Percentiles rank a stretch among this genome's conserved stretches.
Conservation (phyloP, 2,888 invertebrate species). For the Amiota minor region DNA sequence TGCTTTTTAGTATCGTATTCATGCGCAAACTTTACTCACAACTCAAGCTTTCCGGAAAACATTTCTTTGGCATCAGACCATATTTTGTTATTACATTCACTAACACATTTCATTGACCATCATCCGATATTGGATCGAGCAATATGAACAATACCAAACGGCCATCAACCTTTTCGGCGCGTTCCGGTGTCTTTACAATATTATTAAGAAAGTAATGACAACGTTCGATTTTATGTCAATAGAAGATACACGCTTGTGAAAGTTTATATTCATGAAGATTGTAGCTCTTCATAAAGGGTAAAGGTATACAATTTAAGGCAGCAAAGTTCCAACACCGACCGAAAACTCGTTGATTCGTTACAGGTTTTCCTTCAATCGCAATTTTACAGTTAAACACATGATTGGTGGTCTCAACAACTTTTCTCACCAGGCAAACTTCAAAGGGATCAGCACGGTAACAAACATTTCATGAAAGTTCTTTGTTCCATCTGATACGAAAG, state of each 20-base stretch:
- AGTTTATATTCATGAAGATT: slow-evolving; percentile 93
- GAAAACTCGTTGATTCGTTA: slow-evolving; percentile 89
- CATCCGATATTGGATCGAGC: slow-evolving; percentile 87
- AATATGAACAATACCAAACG: slow-evolving; percentile 84
- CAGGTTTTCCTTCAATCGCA: slow-evolving; percentile 87
- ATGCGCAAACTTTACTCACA: slow-evolving; percentile 83
- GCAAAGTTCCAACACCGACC: slow-evolving; percentile 95
- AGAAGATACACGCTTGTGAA: slow-evolving; percentile 90
- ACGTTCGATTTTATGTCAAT: slow-evolving; percentile 94
- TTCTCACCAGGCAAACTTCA: slow-evolving; percentile 83
- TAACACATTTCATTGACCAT: slow-evolving; percentile 95
- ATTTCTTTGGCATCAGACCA: slow-evolving; percentile 90
- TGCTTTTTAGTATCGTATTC: slow-evolving; percentile 86
- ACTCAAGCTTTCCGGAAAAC: slow-evolving; percentile 88
- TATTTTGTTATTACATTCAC: slow-evolving; percentile 89
- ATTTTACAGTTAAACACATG: slow-evolving; percentile 89
- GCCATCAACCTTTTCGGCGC: slow-evolving; percentile 84
- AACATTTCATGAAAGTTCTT: slow-evolving; percentile 78
- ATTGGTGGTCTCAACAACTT: slow-evolving; percentile 78
- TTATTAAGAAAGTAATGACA: slow-evolving; percentile 89
- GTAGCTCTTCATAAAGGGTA: slow-evolving; percentile 87
- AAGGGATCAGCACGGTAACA: slow-evolving; percentile 86
- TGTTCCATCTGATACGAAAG: neutral
- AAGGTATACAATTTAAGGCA: slow-evolving; percentile 86
- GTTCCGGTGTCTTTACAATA: slow-evolving; percentile 82